Base-by-base conservation (phyloP, 2,113 vertebrate species). In the Dipodomys spectabilis region DNA sequence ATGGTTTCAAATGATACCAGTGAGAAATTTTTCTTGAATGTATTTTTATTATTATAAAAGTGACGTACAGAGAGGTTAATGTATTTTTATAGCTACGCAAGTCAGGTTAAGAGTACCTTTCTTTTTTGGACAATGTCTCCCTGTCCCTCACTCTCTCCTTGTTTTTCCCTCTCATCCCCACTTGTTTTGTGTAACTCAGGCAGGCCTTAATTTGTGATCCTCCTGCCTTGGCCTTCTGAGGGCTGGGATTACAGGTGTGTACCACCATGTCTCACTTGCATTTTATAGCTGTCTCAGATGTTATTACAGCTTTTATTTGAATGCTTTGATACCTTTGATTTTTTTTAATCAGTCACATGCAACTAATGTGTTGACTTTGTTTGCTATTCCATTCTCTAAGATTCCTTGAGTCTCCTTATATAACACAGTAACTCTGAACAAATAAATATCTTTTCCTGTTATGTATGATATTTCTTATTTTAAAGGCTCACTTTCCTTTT, bases 341-440 rank as follows among this genome's bases (percentile, higher is more conserved):
- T 60, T 57, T 73, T 57, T 11, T 30, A 72, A 32, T 19, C 22
- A 27, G 18, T 13, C 39, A 35, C 15, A 62, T 74, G 68, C 22
- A 85, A 30, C 67, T 89, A 30, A 71, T 74, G 79, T 89, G 81
- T 95, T 74, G 32, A 30, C 74, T 80, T 92, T 85, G 60, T 81
- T 71, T 84, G 83, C 16, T 88, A 35, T 35, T 88, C 64, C 81
- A 30, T 79, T 73, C 73, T 84, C 80, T 67, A 35, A 60, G 28
- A 74, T 57, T 90, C 23, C 68, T 60, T 92, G 67, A 92, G 85
- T 27, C 11, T 88, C 12, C 82, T 57, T 73, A 27, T 94, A 86
- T 92, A 64, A 75, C 69, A 81, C 72, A 75, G 28, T 92, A 67
- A 60, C 80, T 87, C 91, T 79, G 72, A 92, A 88, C 25, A 27